Evolutionary conservation across 2,113 vertebrate genomes (phyloP), one percentile per base, ranked within the genome.

Genomic region (Pseudopipra pipra): DNA sequence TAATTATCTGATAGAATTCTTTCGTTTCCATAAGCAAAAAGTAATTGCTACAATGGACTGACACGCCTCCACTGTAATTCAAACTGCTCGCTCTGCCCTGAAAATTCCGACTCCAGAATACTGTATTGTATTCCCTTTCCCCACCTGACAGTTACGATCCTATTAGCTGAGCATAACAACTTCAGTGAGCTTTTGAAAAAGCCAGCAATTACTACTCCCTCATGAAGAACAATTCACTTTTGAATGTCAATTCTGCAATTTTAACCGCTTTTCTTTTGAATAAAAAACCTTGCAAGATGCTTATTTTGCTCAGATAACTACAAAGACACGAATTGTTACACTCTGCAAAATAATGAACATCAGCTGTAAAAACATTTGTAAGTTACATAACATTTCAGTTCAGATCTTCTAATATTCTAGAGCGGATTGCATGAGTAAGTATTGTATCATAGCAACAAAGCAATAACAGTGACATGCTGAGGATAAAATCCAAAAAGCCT

Each of bases 401-500:
- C 93, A 63, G 76, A 91, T 85, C 95, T 92, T 92, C 95, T 96
- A 93, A 89, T 86, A 97, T 95, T 96, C 97, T 81, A 89, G 90
- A 94, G 93, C 6, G 11, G 94, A 95, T 92, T 91, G 96, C 71
- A 97, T 94, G 97, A 97, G 95, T 87, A 96, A 98, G 87, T 78
- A 87, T 35, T 6, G 96, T 98, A 97, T 96, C 98, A 95, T 97
- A 98, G 97, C 98, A 98, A 98, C 98, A 96, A 80, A 89, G 97
- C 89, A 98, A 86, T 90, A 97, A 95, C 95, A 97, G 79, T 94
- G 96, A 96, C 97, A 97, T 7, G 94, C 91, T 70, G 79, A 95
- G 94, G 95, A 97, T 78, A 94, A 90, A 95, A 97, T 97, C 96
- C 97, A 96, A 93, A 97, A 95, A 84, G 91, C 96, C 96, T 97